Evolutionary conservation across 2,113 vertebrate species (phyloP), one percentile per base, ranked within the genome.

Genomic region (Terrapene triunguis): DNA sequence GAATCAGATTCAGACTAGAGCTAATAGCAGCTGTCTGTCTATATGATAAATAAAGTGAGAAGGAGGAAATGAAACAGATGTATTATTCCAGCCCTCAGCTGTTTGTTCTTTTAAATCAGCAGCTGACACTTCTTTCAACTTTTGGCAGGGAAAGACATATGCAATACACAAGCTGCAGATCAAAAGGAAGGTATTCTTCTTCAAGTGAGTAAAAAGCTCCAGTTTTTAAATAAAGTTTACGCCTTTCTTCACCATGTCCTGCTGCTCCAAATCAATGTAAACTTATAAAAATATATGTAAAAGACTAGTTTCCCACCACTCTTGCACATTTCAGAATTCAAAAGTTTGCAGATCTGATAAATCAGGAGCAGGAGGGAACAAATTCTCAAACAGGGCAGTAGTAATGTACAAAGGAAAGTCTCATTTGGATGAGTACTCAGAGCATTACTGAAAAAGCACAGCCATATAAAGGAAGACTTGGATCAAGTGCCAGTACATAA

Each of bases 91-190:
- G 8, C 22, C 79, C 78, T 95, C 1, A 13, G 13, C 0, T 27
- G 76, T 48, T 90, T 69, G 72, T 59, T 84, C 88, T 88, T 96
- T 89, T 1, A 80, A 74, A 89, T 62, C 91, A 59, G 90, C 4
- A 47, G 80, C 82, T 79, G 83, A 96, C 55, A 87, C 82, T 72
- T 95, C 92, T 90, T 55, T 83, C 96, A 94, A 97, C 53, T 89
- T 88, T 93, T 92, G 44, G 95, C 91, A 80, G 93, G 92, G 72
- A 93, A 17, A 11, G 92, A 90, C 53, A 78, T 79, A 48, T 92
- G 81, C 57, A 96, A 79, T 19, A 94, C 96, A 92, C 94, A 92
- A 93, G 95, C 96, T 74, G 38, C 53, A 87, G 29, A 47, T 84
- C 82, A 84, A 84, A 62, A 59, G 42, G 10, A 42, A 84, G 42